These are phyloP conservation scores for Leucophenga maculata DNA, from an alignment of 2,888 invertebrate species.

Conservation along the genomic window DNA sequence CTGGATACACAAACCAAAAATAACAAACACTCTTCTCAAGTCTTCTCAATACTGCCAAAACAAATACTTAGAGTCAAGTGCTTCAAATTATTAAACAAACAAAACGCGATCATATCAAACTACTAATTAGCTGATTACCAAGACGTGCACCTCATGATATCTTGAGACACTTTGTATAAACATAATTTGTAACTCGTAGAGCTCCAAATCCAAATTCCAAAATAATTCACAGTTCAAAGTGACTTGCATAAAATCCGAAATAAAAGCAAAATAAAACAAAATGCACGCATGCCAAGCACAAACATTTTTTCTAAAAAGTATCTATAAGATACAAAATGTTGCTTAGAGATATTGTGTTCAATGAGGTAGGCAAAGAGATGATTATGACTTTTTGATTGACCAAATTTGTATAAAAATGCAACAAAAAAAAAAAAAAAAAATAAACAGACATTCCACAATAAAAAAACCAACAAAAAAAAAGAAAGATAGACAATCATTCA, in stretches of 20 bases:
- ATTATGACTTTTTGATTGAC: conserved; percentile 50
- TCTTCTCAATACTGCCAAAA: no score
- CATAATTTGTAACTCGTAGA: not conserved
- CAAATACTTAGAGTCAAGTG: no score
- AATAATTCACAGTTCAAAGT: not conserved
- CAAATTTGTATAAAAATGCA: conserved; percentile 25
- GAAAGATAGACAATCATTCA: not conserved
- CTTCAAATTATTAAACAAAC: not conserved
- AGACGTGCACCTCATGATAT: conserved; percentile 1
- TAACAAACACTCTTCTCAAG: no score
- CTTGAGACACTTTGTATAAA: conserved; percentile 2
- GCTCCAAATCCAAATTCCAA: conserved; percentile 8
- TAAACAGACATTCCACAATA: no score
- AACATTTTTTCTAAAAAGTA: not conserved
- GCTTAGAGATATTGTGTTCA: not conserved
- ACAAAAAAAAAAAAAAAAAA: no score
- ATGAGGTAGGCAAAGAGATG: conserved; percentile 23
- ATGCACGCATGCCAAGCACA: conserved; percentile 21
- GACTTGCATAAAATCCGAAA: conserved; percentile 22
- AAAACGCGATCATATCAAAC: not conserved
- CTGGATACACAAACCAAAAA: no score
- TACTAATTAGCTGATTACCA: conserved; percentile 20
- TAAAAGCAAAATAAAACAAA: no score
- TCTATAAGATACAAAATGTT: no score
- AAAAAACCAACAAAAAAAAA: not conserved